Conservation (phyloP, 2,113 vertebrate genomes). For the Colaptes auratus region DNA sequence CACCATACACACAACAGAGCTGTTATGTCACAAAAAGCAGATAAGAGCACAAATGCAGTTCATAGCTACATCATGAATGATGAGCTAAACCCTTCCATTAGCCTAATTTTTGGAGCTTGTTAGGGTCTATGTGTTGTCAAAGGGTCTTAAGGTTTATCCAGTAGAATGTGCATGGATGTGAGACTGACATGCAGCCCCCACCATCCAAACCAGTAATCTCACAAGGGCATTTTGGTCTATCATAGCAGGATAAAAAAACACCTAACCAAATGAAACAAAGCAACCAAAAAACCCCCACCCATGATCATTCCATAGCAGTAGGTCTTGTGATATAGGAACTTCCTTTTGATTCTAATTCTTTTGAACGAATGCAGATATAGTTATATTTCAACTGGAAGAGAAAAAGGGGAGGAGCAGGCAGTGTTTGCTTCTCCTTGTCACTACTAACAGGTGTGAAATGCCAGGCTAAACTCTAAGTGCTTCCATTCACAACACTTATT, state of each 20-base stretch:
- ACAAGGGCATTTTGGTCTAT: neutral
- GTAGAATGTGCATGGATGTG: neutral
- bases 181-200: neutral
- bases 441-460: neutral
- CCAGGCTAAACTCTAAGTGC: neutral
- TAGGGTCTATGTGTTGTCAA: neutral
- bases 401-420: neutral
- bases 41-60: neutral
- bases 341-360: neutral
- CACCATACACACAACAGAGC: fast-evolving
- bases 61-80: neutral
- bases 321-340: neutral
- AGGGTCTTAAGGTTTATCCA: neutral
- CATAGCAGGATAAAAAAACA: neutral
- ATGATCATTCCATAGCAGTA: neutral
- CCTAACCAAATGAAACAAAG: no score
- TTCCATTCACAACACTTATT: no score
- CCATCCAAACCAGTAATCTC: neutral
- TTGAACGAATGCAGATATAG: neutral
- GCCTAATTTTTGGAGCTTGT: neutral
- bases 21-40: neutral
- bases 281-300: no score
- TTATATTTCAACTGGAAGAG: neutral
- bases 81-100: neutral
- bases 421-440: neutral